Evolutionary conservation across 2,797 vertebrate genomes (phyloP).

Genomic region (Sebastes vulpes): DNA sequence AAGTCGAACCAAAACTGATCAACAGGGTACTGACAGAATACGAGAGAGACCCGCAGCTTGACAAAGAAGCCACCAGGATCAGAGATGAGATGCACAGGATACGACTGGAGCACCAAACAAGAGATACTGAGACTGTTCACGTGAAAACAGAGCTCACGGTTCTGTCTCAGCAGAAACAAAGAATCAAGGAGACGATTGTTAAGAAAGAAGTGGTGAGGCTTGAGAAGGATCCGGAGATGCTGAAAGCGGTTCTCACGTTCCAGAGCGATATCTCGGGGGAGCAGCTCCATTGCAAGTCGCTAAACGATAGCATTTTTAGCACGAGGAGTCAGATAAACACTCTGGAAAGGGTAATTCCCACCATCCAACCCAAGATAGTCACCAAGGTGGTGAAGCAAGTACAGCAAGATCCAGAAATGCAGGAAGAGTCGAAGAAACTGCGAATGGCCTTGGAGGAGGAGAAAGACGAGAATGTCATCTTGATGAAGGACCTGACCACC

Average conservation of each 20-base stretch:
- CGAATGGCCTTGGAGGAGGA: conserved; percentile 88
- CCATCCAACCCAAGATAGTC: conserved; percentile 91
- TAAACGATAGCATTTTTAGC: conserved; percentile 81
- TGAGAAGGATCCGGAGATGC: conserved; percentile 93
- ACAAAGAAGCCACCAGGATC: conserved; percentile 87
- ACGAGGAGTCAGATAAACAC: conserved; percentile 87
- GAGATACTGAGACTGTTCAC: conserved; percentile 77
- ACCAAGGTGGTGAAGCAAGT: conserved; percentile 93
- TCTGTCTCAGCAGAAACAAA: conserved; percentile 88
- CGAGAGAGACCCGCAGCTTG: conserved; percentile 91
- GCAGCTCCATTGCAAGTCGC: conserved; percentile 71
- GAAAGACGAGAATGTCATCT: conserved; percentile 77
- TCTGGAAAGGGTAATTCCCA: conserved; percentile 90
- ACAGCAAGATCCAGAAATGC: conserved; percentile 87
- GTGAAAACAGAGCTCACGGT: conserved; percentile 87
- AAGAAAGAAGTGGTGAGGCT: conserved; percentile 93
- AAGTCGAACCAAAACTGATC: conserved; percentile 87
- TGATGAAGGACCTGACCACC: conserved; percentile 85
- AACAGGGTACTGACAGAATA: conserved; percentile 93
- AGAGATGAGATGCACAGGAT: conserved; percentile 86
- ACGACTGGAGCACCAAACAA: conserved; percentile 76
- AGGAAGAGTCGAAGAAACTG: conserved; percentile 87
- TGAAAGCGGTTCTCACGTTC: conserved; percentile 87
- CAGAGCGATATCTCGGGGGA: conserved; percentile 87
- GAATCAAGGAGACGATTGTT: conserved; percentile 89